Evolutionary conservation across 2,888 invertebrate species (phyloP).

Genomic region (Tanytarsus gracilentus): DNA sequence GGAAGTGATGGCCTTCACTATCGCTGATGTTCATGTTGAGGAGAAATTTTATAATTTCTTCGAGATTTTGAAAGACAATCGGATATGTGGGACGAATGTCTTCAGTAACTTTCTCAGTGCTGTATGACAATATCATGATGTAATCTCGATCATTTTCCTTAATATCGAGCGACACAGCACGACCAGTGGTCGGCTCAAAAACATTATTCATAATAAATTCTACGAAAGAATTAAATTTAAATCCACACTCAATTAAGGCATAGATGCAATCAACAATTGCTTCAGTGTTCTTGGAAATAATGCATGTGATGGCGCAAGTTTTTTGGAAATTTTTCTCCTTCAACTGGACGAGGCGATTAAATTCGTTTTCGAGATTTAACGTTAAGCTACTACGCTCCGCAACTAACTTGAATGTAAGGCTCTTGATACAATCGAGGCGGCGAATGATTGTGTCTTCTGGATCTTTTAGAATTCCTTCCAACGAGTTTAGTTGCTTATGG

Average conservation of each 20-base stretch:
- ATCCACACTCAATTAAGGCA: slow-evolving; percentile 40
- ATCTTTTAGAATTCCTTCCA: slow-evolving; percentile 36
- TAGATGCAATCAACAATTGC: slow-evolving; percentile 39
- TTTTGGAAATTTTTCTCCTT: slow-evolving; percentile 39
- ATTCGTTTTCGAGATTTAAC: slow-evolving; percentile 39
- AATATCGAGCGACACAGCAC: slow-evolving; percentile 39
- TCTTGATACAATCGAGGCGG: slow-evolving; percentile 38
- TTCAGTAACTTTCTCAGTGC: slow-evolving; percentile 34
- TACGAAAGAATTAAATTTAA: slow-evolving; percentile 39
- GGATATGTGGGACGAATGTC: slow-evolving; percentile 40
- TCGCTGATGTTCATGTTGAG: slow-evolving; percentile 37
- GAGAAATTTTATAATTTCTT: slow-evolving; percentile 36
- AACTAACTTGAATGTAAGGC: slow-evolving; percentile 39
- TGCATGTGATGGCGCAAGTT: slow-evolving; percentile 38
- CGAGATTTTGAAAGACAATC: slow-evolving; percentile 38
- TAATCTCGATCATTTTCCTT: slow-evolving; percentile 30
- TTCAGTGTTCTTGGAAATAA: slow-evolving; percentile 37
- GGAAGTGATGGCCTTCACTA: slow-evolving; percentile 36
- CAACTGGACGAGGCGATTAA: slow-evolving; percentile 39
- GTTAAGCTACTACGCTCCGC: slow-evolving; percentile 39
- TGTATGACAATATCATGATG: slow-evolving; percentile 38
- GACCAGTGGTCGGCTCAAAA: slow-evolving; percentile 39
- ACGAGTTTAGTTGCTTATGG: slow-evolving; percentile 37
- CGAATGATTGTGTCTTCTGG: slow-evolving; percentile 37
- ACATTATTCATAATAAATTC: slow-evolving; percentile 40